A percentile compares a stretch with the other conserved stretches of the same genome.
phyloP scores from a whole-genome alignment of 2,113 vertebrate species.

The Petrocephalus zakoni region DNA sequence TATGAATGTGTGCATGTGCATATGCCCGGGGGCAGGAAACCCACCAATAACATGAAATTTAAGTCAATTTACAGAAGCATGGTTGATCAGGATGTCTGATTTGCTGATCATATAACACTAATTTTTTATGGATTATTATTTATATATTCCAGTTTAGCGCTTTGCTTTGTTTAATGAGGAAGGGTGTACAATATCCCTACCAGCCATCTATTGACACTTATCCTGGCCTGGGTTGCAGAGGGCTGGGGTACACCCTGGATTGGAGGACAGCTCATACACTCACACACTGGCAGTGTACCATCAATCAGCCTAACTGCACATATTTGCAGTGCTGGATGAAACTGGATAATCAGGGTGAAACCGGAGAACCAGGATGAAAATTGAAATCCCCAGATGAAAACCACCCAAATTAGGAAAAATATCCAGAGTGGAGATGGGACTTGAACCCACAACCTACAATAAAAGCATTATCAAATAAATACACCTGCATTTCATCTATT shows the following conservation, averaged over 20 bases:
- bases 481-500: not conserved
- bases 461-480: not conserved
- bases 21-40: not conserved
- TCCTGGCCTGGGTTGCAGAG: not conserved
- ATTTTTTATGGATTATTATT: not conserved
- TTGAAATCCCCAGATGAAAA: not conserved
- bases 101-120: not conserved
- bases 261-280: not conserved
- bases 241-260: not conserved
- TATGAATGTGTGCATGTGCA: not conserved
- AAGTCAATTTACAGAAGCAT: not conserved
- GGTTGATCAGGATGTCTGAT: not conserved
- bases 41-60: not conserved
- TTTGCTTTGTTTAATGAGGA: not conserved
- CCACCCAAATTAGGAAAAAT: not conserved
- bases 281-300: not conserved
- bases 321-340: not conserved
- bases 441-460: not conserved
- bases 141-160: not conserved
- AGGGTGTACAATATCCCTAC: not conserved
- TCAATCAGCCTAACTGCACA: not conserved
- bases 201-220: not conserved
- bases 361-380: not conserved
- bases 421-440: not conserved
- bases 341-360: not conserved